Evolutionary conservation across 1,140 invertebrate species (phyloP), one percentile per base, ranked within the genome.

Genomic region (Ceratina calcarata): DNA sequence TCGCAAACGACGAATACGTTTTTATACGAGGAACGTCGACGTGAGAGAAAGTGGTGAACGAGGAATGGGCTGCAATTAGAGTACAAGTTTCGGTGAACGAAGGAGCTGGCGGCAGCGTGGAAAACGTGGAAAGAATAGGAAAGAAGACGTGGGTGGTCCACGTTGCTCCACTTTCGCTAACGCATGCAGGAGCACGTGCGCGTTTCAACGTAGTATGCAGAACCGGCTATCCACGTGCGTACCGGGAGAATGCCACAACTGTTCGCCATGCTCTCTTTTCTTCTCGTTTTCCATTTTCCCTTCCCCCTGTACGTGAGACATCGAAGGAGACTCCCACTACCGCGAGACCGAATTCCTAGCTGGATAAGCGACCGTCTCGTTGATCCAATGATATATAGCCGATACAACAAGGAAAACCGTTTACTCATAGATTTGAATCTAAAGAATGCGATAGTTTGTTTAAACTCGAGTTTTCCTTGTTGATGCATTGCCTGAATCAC

Each of bases 151-250:
- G 85, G 85, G 85, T 86, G 85, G 85, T 86, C 85, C 70, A 51
- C 27, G 68, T 83, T 86, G 85, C 72, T 78, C 84, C 81, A 83
- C 85, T 86, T 86, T 86, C 84, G 85, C 81, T 86, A 74, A 86
- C 84, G 85, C 81, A 83, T 86, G 84, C 83, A 86, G 70, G 78
- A 86, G 81, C 85, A 86, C 84, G 84, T 86, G 84, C 84, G 81
- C 75, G 24, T 49, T 75, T 62, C 51, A 60, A 24, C 58, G 37
- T 70, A 27, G 49, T 66, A 79, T 71, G 67, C 67, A 60, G 64
- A 72, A 70, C 58, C 51, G 71, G 67, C 66, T 78, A 67, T 84
- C 82, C 82, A 85, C 82, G 79, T 85, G 79, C 77, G 66, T 78
- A 51, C 65, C 27, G 12, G 32, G 22, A 62, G 20, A 57, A 65